Conservation (phyloP, 2,113 vertebrate species). For the human region GRCh38 chr5:107750501-107751000, state of each 20-base stretch:
- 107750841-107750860: slow-evolving; percentile 32
- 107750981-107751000: slow-evolving; percentile 34
- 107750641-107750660: not conserved
- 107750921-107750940: not conserved
- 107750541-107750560: slow-evolving; percentile 27
- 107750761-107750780: slow-evolving; percentile 49
- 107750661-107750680: not conserved
- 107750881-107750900: not conserved
- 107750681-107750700: slow-evolving; percentile 16
- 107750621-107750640: slow-evolving; percentile 28
- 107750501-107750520: slow-evolving; percentile 8
- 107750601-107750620: slow-evolving; percentile 20
- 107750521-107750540: slow-evolving; percentile 49
- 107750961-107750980: slow-evolving; percentile 23
- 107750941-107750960: slow-evolving; percentile 4
- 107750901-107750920: no score
- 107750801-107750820: slow-evolving; percentile 43
- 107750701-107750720: not conserved
- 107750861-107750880: not conserved
- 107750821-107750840: slow-evolving; percentile 44
- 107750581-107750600: not conserved
- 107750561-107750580: slow-evolving; percentile 30
- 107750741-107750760: slow-evolving; percentile 49
- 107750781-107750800: slow-evolving; percentile 45
- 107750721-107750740: not conserved